Conservation (phyloP, 1,140 invertebrate genomes). For the Panulirus ornatus region DNA sequence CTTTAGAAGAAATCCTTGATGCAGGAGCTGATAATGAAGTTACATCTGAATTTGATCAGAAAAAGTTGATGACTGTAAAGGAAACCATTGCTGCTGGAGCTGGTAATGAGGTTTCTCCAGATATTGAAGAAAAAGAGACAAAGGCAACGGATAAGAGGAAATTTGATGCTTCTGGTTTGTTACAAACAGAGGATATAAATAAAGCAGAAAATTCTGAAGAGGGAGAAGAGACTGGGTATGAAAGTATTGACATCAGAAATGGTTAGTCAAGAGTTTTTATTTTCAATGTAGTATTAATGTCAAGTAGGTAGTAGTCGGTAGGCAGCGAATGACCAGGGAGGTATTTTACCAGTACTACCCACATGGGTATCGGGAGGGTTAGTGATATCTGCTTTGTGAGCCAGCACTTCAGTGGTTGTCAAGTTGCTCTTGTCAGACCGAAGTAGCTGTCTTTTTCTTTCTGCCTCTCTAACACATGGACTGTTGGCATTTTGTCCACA, state of each 20-base stretch:
- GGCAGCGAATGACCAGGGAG: too few species aligned
- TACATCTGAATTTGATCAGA: not conserved
- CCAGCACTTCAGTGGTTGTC: too few species aligned
- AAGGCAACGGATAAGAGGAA: not conserved
- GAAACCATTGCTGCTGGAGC: not conserved
- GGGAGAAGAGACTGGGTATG: conserved; percentile 43
- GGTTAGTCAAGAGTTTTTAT: not conserved
- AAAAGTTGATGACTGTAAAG: conserved; percentile 6
- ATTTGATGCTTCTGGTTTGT: not conserved
- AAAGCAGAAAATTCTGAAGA: not conserved
- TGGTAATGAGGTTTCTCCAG: too few species aligned
- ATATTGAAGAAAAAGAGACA: not conserved
- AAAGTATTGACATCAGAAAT: conserved; percentile 33
- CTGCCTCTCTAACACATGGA: too few species aligned
- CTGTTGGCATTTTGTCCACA: too few species aligned
- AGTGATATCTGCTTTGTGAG: too few species aligned
- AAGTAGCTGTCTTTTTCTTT: too few species aligned
- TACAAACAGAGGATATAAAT: not conserved
- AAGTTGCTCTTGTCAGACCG: too few species aligned
- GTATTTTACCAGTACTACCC: too few species aligned
- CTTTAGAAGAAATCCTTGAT: conserved; percentile 41
- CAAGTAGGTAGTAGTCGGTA: too few species aligned
- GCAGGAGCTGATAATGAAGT: conserved; percentile 60
- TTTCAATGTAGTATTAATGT: too few species aligned
- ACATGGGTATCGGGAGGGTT: too few species aligned